Evolutionary conservation across 2,888 invertebrate species (phyloP).

Genomic region (Chrysina gloriosa): DNA sequence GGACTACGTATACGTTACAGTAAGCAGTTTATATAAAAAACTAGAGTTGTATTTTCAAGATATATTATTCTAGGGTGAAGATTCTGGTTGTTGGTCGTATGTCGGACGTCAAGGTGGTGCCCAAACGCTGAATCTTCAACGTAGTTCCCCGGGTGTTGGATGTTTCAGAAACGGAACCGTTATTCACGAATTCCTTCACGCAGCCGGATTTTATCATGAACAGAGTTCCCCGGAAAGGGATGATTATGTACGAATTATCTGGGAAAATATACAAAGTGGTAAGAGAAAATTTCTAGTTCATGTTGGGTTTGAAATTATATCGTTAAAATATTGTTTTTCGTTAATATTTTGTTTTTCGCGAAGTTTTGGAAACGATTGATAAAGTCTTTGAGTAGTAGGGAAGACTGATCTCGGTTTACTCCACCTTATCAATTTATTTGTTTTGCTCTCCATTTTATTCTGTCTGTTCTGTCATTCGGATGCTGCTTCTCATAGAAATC

Average conservation of each 20-base stretch:
- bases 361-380: too few species aligned
- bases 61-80: slow-evolving; percentile 18
- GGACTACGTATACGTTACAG: slow-evolving; percentile 41
- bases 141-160: slow-evolving; percentile 63
- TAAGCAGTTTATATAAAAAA: slow-evolving; percentile 3
- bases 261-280: slow-evolving; percentile 73
- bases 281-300: too few species aligned
- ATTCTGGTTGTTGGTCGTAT: slow-evolving; percentile 44
- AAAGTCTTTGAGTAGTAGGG: too few species aligned
- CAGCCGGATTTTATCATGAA: slow-evolving; percentile 86
- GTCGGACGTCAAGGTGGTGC: slow-evolving; percentile 42
- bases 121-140: slow-evolving; percentile 43
- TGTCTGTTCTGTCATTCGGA: too few species aligned
- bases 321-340: too few species aligned
- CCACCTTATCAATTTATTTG: too few species aligned
- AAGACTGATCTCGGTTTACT: too few species aligned
- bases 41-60: not conserved
- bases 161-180: slow-evolving; percentile 75
- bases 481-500: too few species aligned
- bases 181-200: slow-evolving; percentile 83
- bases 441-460: too few species aligned
- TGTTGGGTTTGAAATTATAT: too few species aligned
- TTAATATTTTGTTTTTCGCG: too few species aligned
- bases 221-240: slow-evolving; percentile 85
- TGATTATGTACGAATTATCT: slow-evolving; percentile 77